Conservation (phyloP, 2,888 invertebrate genomes). For the Carterocephalus palaemon region DNA sequence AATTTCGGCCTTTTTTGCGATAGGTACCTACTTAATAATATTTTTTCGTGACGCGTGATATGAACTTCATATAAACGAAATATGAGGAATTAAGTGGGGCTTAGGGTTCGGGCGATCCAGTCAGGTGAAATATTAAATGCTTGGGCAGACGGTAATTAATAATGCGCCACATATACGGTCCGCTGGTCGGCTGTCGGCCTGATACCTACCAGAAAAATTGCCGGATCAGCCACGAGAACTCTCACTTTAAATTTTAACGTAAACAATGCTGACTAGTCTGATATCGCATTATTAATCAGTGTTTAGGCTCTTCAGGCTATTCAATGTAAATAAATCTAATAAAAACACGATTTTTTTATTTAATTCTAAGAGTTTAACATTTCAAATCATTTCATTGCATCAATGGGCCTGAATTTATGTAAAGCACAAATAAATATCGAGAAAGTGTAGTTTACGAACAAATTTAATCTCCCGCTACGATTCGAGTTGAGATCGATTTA, state of each 20-base stretch:
- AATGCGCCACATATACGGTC: slow-evolving; percentile 57
- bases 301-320: too few species aligned
- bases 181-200: slow-evolving; percentile 47
- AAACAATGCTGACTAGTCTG: neutral
- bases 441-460: slow-evolving; percentile 14
- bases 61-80: slow-evolving; percentile 56
- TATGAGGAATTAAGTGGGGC: slow-evolving; percentile 65
- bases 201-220: slow-evolving; percentile 72
- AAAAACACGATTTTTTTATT: too few species aligned
- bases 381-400: too few species aligned
- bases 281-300: slow-evolving; percentile 2
- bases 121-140: slow-evolving; percentile 71
- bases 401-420: neutral
- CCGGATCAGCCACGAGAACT: slow-evolving; percentile 55
- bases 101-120: slow-evolving; percentile 62
- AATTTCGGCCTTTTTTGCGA: too few species aligned
- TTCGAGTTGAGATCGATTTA: slow-evolving; percentile 65
- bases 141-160: slow-evolving; percentile 71
- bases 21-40: too few species aligned
- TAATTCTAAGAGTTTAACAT: too few species aligned
- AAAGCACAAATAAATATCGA: slow-evolving; percentile 8
- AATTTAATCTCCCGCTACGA: slow-evolving; percentile 15
- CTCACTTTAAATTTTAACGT: slow-evolving; percentile 31
- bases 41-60: too few species aligned
- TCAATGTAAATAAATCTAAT: too few species aligned